These are phyloP conservation scores for Enteromius thamalakanensis DNA, from an alignment of 2,797 vertebrate species.

Conservation along the genomic window DNA sequence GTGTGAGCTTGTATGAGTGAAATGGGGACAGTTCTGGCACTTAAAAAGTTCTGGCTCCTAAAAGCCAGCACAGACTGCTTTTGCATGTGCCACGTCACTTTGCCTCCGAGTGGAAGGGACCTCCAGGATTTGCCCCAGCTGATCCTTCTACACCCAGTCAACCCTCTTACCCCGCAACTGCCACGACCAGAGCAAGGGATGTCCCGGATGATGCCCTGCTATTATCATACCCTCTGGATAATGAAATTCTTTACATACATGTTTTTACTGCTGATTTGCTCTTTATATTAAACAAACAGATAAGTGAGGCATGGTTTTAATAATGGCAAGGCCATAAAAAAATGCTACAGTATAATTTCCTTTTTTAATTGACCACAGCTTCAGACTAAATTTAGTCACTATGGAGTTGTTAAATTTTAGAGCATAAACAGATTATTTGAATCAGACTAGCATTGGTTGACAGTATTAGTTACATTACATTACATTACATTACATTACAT, in stretches of 20 bases:
- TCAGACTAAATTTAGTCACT: conserved; percentile 5
- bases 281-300: background rate
- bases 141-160: conserved; percentile 61
- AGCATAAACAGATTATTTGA: background rate
- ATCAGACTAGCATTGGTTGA: background rate
- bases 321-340: conserved; percentile 5
- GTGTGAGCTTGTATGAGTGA: conserved; percentile 11
- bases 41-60: conserved; percentile 70
- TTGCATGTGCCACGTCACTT: conserved; percentile 75
- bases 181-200: conserved; percentile 51
- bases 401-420: background rate
- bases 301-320: background rate
- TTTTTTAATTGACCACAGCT: background rate
- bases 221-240: conserved; percentile 2
- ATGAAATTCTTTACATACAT: background rate
- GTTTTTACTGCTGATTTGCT: background rate
- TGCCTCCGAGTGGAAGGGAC: conserved; percentile 62
- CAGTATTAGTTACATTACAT: background rate
- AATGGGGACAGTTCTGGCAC: conserved; percentile 43
- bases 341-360: background rate
- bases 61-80: conserved; percentile 73
- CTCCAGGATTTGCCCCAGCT: conserved; percentile 71
- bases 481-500: too few relatives aligned
- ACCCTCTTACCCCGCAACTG: conserved; percentile 48
- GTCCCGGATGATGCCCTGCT: conserved; percentile 39